Evolutionary conservation across 2,888 invertebrate genomes (phyloP), one percentile per base, ranked within the genome.

Genomic region (Laothoe populi): DNA sequence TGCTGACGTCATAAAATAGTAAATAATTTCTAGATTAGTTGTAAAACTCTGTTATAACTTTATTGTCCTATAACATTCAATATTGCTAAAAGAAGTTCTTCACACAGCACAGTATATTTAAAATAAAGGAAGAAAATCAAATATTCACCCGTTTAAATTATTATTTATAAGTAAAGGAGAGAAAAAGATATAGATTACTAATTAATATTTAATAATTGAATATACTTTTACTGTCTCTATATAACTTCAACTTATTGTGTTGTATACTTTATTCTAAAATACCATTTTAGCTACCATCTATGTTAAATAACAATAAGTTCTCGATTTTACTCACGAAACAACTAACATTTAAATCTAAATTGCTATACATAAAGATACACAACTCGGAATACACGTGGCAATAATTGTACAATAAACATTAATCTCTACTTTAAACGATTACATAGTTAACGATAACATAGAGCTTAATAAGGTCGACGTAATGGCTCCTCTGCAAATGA

Each of bases 381-480:
- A 40, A 58, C 42, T 58, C 23, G 40, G 26, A 58, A 58, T 58
- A 58, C n/a, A 57, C 13, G 58, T 53, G 19, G 49, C 49, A 53
- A 53, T 53, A 53, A n/a, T 16, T 19, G 10, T 53, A 53, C 19
- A 19, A 10, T 53, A 53, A 53, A 7, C 23, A n/a, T 24, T 26
- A n/a, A n/a, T 26, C 24, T 53, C 16, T 31, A 53, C 11, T 10
- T 35, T 53, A 35, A 49, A 53, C 19, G 35, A 53, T 53, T 53
- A 53, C 53, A 53, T 53, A 53, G 53, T 53, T 53, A 53, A 53
- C 53, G 19, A 31, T 53, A 53, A 35, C 53, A 31, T 53, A 35
- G 21, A 46, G n/a, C 2, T 31, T 26, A n/a, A 5, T 16, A 16
- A 16, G 3, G 10, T 19, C 19, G 35, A 11, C 31, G 35, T 11